Evolutionary conservation across 2,888 invertebrate genomes (phyloP).

Genomic region (Eulithis testata): DNA sequence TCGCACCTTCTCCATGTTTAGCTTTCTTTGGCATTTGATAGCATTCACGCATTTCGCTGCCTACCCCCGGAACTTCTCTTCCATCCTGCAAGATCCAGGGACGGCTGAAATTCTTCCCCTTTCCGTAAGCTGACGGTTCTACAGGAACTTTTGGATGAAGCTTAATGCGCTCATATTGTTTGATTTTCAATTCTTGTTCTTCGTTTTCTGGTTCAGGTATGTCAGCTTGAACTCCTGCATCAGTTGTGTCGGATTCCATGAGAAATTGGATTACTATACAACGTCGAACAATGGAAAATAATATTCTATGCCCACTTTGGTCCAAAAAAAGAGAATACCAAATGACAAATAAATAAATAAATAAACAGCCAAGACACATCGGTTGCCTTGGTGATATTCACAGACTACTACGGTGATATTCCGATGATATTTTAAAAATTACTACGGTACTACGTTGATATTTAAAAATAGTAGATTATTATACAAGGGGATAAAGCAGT

Average conservation of each 20-base stretch:
- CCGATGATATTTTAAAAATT: too few species aligned
- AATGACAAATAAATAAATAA: too few species aligned
- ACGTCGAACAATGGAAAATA: not conserved
- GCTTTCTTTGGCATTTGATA: constrained; percentile 63
- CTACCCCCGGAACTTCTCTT: constrained; percentile 61
- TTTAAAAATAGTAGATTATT: too few species aligned
- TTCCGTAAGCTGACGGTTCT: constrained; percentile 73
- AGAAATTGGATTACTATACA: constrained; percentile 5
- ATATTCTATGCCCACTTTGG: not conserved
- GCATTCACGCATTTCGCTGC: constrained; percentile 72
- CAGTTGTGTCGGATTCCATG: constrained; percentile 48
- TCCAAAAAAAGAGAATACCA: too few species aligned
- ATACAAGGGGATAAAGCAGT: too few species aligned
- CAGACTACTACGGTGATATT: too few species aligned
- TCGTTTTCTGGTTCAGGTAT: constrained; percentile 60
- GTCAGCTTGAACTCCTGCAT: constrained; percentile 69
- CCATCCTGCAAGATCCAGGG: constrained; percentile 79
- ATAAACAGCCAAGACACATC: too few species aligned
- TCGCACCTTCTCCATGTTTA: constrained; percentile 57
- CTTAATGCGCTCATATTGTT: constrained; percentile 68
- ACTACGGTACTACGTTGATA: too few species aligned
- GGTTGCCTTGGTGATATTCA: too few species aligned
- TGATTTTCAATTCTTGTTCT: constrained; percentile 65
- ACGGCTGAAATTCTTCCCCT: constrained; percentile 69
- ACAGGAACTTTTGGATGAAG: constrained; percentile 71